Percentiles rank a stretch among this genome's conserved stretches.
phyloP scores from a whole-genome alignment of 2,797 vertebrate species.

The Notoglanidium macrostoma region DNA sequence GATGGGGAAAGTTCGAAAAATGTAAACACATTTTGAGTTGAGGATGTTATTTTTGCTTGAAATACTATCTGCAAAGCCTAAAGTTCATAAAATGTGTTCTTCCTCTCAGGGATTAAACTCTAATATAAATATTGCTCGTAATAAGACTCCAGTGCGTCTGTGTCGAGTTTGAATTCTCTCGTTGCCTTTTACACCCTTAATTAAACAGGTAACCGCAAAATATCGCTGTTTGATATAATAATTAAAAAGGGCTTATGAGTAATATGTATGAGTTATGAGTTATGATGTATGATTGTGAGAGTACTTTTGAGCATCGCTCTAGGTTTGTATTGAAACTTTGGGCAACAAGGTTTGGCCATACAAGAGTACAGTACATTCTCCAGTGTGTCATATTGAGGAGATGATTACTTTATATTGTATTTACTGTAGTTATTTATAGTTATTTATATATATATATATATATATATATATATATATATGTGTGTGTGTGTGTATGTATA shows the following conservation, averaged over 20 bases:
- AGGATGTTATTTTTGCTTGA: neutral
- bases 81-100: conserved; percentile 27
- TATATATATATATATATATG: conserved; percentile 7
- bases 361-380: neutral
- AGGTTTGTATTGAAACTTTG: neutral
- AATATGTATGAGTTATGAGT: conserved; percentile 1
- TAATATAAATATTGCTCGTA: conserved; percentile 27
- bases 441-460: conserved; percentile 18
- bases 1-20: neutral
- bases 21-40: neutral
- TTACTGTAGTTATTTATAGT: neutral
- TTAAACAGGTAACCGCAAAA: conserved; percentile 37
- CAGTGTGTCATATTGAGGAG: neutral
- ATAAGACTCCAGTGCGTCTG: neutral
- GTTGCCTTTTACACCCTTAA: conserved; percentile 39
- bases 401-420: neutral
- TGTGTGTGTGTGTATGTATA: neutral
- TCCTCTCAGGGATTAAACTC: conserved; percentile 9
- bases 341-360: neutral
- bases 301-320: neutral
- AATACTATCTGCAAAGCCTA: neutral
- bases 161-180: conserved; percentile 2
- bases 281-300: neutral
- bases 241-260: conserved; percentile 26
- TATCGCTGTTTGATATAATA: neutral